Evolutionary conservation across 2,888 invertebrate genomes (phyloP).

Genomic region (Trileptium ribeirensis): DNA sequence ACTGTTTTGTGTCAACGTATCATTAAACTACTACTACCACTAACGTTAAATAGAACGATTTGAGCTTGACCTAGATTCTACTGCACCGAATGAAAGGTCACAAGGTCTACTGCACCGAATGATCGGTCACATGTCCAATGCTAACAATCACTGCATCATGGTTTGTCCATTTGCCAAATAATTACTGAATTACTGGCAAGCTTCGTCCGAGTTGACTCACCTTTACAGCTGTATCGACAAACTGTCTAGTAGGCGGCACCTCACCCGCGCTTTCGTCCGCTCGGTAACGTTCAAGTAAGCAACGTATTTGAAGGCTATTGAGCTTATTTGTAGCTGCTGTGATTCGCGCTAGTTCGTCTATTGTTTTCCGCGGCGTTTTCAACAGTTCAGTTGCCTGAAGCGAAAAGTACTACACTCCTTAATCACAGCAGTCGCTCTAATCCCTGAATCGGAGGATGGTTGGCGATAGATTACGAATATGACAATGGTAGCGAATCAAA

Average conservation of each 20-base stretch:
- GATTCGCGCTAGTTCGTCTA: slow-evolving; percentile 79
- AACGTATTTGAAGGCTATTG: slow-evolving; percentile 86
- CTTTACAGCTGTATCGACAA: slow-evolving; percentile 61
- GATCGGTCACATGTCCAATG: too few relatives aligned
- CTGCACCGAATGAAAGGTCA: too few relatives aligned
- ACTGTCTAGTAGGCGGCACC: slow-evolving; percentile 59
- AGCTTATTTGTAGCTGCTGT: slow-evolving; percentile 90
- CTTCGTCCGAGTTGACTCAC: slow-evolving; percentile 48
- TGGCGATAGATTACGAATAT: too few relatives aligned
- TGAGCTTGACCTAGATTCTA: neutral
- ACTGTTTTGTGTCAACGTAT: too few relatives aligned
- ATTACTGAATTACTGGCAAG: slow-evolving; percentile 35
- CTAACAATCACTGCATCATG: too few relatives aligned
- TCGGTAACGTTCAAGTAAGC: slow-evolving; percentile 52
- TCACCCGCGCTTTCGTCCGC: slow-evolving; percentile 60
- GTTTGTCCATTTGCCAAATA: too few relatives aligned
- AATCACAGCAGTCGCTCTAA: neutral
- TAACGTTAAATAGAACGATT: neutral
- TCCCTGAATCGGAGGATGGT: too few relatives aligned
- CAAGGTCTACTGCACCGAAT: too few relatives aligned
- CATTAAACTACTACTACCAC: neutral
- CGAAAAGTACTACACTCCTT: too few relatives aligned
- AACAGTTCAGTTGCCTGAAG: slow-evolving; percentile 75
- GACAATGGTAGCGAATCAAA: too few relatives aligned
- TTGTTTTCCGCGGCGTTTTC: slow-evolving; percentile 70